Conservation (phyloP, 2,113 vertebrate genomes). For the Lota lota region DNA sequence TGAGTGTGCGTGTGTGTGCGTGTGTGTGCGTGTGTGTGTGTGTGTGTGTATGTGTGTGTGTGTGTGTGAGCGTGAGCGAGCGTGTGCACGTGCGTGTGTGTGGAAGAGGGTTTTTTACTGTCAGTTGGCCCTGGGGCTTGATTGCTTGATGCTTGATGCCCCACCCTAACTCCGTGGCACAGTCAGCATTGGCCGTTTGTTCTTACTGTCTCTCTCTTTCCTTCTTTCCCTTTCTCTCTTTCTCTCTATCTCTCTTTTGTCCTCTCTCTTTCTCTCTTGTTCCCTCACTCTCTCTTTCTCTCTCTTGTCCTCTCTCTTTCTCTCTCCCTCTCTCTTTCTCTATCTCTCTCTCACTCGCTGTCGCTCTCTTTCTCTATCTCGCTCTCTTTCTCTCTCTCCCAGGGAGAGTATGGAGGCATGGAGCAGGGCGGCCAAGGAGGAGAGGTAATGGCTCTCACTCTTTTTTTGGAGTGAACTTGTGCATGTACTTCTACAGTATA, state of each 20-base stretch:
- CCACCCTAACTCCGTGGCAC: no score
- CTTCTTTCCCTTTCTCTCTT: not conserved
- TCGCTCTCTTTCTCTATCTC: slow-evolving; percentile 13
- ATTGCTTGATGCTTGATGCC: no score
- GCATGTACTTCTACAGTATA: no score
- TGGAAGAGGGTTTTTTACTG: no score
- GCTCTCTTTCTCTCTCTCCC: slow-evolving; percentile 22
- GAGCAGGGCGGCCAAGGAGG: slow-evolving; percentile 75
- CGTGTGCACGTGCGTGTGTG: no score
- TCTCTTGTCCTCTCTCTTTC: slow-evolving; percentile 1
- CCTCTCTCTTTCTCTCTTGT: slow-evolving; percentile 18
- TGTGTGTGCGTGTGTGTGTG: no score
- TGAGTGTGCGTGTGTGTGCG: no score
- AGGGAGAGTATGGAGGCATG: slow-evolving; percentile 76
- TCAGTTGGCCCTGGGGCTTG: no score
- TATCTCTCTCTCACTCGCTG: slow-evolving; percentile 4
- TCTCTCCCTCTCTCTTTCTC: not conserved
- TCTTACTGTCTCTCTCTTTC: not conserved
- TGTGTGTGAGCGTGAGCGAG: no score
- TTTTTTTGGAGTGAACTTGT: no score
- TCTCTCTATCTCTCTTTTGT: not conserved
- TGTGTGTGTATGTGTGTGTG: no score
- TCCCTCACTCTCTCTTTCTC: slow-evolving; percentile 14
- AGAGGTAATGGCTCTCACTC: slow-evolving; percentile 58
- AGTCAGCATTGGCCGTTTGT: no score